These are phyloP conservation scores for Limnodromus scolopaceus DNA, from an alignment of 2,797 vertebrate species.

Conservation along the genomic window DNA sequence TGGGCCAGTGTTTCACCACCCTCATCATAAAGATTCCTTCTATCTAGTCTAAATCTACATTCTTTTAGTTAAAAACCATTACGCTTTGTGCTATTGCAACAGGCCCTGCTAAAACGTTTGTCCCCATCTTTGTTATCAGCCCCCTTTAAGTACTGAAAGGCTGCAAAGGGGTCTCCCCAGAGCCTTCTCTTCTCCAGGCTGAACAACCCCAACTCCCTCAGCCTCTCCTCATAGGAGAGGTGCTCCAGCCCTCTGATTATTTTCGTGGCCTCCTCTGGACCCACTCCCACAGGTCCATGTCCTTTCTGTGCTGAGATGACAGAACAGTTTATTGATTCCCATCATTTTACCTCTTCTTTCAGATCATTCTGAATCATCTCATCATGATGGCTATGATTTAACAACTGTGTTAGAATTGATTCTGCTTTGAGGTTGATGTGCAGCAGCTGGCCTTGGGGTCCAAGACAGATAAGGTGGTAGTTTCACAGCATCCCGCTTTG, in stretches of 20 bases:
- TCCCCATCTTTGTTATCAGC: background rate
- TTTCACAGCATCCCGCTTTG: background rate
- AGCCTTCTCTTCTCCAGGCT: background rate
- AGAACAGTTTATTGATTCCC: background rate
- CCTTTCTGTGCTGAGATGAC: background rate
- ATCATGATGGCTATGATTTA: background rate
- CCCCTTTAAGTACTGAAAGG: background rate
- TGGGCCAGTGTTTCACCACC: background rate
- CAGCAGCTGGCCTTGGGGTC: background rate
- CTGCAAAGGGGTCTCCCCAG: background rate
- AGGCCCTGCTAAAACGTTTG: background rate
- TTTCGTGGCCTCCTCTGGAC: background rate
- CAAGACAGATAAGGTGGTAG: background rate
- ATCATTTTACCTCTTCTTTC: background rate
- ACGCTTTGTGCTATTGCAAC: background rate
- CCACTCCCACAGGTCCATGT: background rate
- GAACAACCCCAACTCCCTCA: background rate
- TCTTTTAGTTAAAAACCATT: background rate
- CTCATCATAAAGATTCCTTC: background rate
- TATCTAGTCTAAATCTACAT: background rate
- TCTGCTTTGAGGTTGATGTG: background rate
- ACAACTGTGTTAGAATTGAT: background rate
- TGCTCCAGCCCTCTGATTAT: background rate
- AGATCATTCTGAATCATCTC: background rate
- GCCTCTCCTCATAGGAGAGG: background rate